Percentiles rank a stretch among this genome's conserved stretches.
Evolutionary conservation across 2,113 vertebrate species (phyloP).

Genomic region (Osmerus eperlanus): DNA sequence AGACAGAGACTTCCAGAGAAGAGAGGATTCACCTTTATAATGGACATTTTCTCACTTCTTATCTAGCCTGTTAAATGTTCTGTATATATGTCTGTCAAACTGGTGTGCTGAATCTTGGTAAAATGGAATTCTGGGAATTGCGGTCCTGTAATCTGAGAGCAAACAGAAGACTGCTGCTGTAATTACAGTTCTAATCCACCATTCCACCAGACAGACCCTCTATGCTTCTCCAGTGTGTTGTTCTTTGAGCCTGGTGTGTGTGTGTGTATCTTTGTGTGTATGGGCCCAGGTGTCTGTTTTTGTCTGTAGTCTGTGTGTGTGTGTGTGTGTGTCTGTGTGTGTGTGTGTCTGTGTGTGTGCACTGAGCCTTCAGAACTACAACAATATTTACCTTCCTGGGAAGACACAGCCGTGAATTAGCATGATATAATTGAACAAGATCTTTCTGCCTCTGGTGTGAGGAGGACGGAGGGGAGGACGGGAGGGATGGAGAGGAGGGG

Average conservation of each 20-base stretch:
- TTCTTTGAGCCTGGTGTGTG: neutral
- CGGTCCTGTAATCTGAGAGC: constrained; percentile 8
- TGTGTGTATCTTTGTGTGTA: constrained; percentile 2
- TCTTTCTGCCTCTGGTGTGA: constrained; percentile 18
- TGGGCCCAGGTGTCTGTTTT: neutral
- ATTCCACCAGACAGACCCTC: constrained; percentile 29
- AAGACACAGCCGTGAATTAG: constrained; percentile 9
- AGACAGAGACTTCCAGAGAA: too few species aligned
- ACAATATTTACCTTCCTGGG: constrained; percentile 6
- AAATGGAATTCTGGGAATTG: constrained; percentile 6
- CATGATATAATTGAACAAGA: constrained; percentile 27
- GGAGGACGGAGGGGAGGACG: constrained; percentile 19
- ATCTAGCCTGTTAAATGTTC: too few species aligned
- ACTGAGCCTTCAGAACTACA: constrained; percentile 2
- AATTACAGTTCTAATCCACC: constrained; percentile 45
- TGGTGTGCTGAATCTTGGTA: constrained; percentile 36
- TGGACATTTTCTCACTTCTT: too few species aligned
- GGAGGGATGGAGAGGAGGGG: constrained; percentile 46
- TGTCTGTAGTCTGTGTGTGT: neutral
- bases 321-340: constrained; percentile 4
- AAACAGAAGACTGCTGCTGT: constrained; percentile 21
- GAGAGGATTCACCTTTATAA: too few species aligned
- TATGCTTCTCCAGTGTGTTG: neutral
- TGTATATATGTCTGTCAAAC: constrained; percentile 11
- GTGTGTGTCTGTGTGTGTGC: constrained; percentile 2